Conservation (phyloP, 2,113 vertebrate genomes). For the Corythornis madagascariensis region DNA sequence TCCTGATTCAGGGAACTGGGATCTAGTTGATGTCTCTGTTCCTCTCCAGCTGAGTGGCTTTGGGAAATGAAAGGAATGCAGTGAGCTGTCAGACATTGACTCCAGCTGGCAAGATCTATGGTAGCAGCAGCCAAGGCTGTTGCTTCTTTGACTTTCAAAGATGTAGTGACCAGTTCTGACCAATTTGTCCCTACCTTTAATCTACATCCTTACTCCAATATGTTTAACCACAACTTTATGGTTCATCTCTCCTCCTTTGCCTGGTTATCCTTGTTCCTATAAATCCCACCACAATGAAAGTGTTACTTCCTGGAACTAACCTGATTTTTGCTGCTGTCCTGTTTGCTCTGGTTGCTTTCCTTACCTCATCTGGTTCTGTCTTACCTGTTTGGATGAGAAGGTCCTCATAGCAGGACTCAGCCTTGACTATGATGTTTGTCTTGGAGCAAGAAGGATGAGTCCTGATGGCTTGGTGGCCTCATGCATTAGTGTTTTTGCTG, state of each 20-base stretch:
- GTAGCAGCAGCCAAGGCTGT: background rate
- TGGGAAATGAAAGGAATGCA: conserved; percentile 3
- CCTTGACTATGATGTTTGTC: background rate
- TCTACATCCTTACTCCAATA: background rate
- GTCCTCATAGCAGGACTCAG: background rate
- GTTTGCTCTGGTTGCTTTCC: background rate
- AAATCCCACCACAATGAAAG: background rate
- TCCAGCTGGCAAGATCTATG: background rate
- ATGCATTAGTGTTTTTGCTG: background rate
- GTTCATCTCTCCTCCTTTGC: background rate
- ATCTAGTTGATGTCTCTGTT: background rate
- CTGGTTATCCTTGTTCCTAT: background rate
- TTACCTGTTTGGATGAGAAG: background rate
- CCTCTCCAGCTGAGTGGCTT: background rate
- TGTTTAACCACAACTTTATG: background rate
- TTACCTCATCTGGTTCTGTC: background rate
- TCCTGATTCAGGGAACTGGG: background rate
- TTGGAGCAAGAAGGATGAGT: background rate
- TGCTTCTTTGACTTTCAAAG: background rate
- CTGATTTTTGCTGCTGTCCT: background rate
- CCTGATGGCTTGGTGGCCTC: background rate
- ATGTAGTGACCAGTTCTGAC: background rate
- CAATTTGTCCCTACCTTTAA: background rate
- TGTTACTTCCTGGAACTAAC: background rate
- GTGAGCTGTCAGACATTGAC: background rate